Evolutionary conservation across 37 sponge, comb jelly and placozoan genomes (phyloP), one percentile per base, ranked within the genome.

Genomic region (Theonella swinhoei): DNA sequence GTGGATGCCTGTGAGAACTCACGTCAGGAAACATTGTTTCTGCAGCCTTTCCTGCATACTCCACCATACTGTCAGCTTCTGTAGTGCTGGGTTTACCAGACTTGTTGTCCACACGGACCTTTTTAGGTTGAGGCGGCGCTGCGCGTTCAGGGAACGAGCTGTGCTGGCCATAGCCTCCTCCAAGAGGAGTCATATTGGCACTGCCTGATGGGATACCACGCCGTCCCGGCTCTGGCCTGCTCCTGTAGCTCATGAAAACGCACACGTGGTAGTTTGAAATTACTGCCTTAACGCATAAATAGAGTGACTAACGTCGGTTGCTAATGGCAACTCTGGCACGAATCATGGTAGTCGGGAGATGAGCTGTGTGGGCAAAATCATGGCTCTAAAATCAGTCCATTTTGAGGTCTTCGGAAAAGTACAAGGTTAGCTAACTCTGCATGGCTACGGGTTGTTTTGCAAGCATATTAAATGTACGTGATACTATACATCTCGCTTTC

Each of bases 341-440:
- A n/a, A n/a, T n/a, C n/a, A n/a, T n/a, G n/a, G n/a, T n/a, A n/a
- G n/a, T n/a, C n/a, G n/a, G n/a, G n/a, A n/a, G n/a, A n/a, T n/a
- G n/a, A n/a, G n/a, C n/a, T n/a, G n/a, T n/a, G n/a, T n/a, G n/a
- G n/a, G n/a, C n/a, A n/a, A n/a, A n/a, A n/a, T n/a, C n/a, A n/a
- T n/a, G n/a, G n/a, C n/a, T n/a, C 42, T 78, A 54, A 64, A 70
- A 41, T 80, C 84, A 23, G 76, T 87, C 9, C 70, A 79, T 28
- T 91, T 91, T 47, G 84, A 83, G 82, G 88, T 87, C 1, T 91
- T 91, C 83, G 92, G 88, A 29, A 77, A 68, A 66, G 87, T 83
- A 5, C 81, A 87, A 83, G 88, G 84, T 62, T 64, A 42, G 35
- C 42, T 38, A 40, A 0, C 58, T 32, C 8, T 47, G 25, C 7